Evolutionary conservation across 2,888 invertebrate genomes (phyloP).

Genomic region (Tetanocera ferruginea): DNA sequence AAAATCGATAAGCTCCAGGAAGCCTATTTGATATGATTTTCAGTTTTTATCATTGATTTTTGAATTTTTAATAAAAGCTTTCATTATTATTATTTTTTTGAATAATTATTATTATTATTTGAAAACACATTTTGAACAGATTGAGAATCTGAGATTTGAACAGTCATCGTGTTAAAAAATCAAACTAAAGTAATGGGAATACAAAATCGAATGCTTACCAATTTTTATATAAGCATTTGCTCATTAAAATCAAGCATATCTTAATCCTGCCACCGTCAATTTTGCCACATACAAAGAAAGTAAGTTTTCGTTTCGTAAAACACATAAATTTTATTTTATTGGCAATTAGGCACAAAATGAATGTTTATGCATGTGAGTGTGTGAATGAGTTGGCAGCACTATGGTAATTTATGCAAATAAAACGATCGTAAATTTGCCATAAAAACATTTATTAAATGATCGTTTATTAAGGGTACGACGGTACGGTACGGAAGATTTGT

Average conservation of each 20-base stretch:
- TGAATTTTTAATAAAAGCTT: too few relatives aligned
- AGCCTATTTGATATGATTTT: too few relatives aligned
- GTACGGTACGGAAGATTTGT: background rate
- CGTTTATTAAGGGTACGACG: slow-evolving; percentile 41
- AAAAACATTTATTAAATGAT: slow-evolving; percentile 47
- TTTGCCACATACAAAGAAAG: background rate
- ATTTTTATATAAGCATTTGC: background rate
- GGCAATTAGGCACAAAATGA: slow-evolving; percentile 61
- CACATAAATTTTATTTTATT: slow-evolving; percentile 64
- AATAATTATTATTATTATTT: too few relatives aligned
- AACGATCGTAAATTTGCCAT: slow-evolving; percentile 65
- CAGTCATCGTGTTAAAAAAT: too few relatives aligned
- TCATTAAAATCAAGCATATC: background rate
- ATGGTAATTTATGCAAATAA: slow-evolving; percentile 65
- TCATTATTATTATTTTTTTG: too few relatives aligned
- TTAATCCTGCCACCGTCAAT: background rate
- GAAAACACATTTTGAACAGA: too few relatives aligned
- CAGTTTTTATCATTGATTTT: too few relatives aligned
- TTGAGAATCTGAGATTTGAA: too few relatives aligned
- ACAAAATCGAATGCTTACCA: background rate
- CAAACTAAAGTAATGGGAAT: too few relatives aligned
- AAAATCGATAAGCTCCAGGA: too few relatives aligned
- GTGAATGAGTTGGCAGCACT: slow-evolving; percentile 54
- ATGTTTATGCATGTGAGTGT: slow-evolving; percentile 52
- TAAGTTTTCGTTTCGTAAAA: background rate